Conservation (phyloP, 2,888 invertebrate genomes). For the Nomada lathburiana region DNA sequence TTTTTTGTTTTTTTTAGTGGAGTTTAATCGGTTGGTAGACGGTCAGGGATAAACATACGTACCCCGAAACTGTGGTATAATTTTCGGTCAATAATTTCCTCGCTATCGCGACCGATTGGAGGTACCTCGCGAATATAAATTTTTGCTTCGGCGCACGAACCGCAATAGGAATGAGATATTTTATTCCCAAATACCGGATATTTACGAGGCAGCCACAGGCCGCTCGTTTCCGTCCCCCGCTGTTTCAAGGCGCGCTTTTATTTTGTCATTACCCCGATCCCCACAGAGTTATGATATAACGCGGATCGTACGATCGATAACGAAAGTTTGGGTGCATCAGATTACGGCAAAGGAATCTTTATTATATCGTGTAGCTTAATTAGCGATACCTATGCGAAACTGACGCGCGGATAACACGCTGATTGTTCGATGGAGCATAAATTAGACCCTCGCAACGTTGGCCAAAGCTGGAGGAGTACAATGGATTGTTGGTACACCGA, state of each 20-base stretch:
- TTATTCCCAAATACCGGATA: conserved; percentile 34
- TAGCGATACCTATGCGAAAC: conserved; percentile 3
- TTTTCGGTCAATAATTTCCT: conserved; percentile 49
- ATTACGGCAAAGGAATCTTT: not conserved
- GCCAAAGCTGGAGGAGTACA: not conserved
- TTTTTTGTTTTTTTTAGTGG: conserved; percentile 1
- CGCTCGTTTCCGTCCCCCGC: not conserved
- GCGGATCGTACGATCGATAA: conserved; percentile 9
- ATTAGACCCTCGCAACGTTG: not conserved
- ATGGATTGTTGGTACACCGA: not conserved
- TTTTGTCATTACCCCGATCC: not conserved
- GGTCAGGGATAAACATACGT: conserved; percentile 26
- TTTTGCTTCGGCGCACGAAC: conserved; percentile 5
- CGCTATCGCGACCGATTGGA: not conserved
- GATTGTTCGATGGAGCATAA: not conserved
- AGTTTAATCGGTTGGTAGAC: conserved; percentile 17
- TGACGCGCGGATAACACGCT: not conserved
- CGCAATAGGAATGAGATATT: conserved; percentile 19
- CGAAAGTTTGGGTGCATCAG: conserved; percentile 4
- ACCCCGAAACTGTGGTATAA: conserved; percentile 26
- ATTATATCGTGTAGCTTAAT: not conserved
- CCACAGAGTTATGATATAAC: conserved; percentile 1
- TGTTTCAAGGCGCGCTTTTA: not conserved
- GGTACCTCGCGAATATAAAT: conserved; percentile 10
- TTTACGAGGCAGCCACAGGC: conserved; percentile 25